A percentile compares a stretch with the other conserved stretches of the same genome.
These are phyloP conservation scores for Marronus borbonicus DNA, from an alignment of 2,888 invertebrate genomes.

Conservation along the genomic window DNA sequence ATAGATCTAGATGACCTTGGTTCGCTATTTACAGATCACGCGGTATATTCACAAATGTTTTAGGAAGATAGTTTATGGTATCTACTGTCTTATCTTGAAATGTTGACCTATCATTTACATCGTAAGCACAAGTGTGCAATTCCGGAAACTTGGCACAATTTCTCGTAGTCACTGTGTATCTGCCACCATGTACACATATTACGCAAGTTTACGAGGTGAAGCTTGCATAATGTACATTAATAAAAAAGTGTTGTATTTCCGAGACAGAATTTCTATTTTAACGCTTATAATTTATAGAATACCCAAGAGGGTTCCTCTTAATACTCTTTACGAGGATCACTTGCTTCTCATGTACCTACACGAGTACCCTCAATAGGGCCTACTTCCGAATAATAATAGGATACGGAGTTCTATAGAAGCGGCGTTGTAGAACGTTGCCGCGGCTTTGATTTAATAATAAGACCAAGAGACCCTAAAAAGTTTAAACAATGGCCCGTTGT, in stretches of 20 bases:
- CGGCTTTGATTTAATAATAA: slow-evolving; percentile 33
- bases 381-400: slow-evolving; percentile 33
- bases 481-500: slow-evolving; percentile 39
- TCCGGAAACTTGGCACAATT: too few relatives aligned
- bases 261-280: neutral
- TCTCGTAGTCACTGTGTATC: neutral
- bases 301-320: neutral
- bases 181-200: neutral
- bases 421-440: slow-evolving; percentile 12
- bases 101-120: too few relatives aligned
- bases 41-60: too few relatives aligned
- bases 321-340: slow-evolving; percentile 24
- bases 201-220: neutral
- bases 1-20: too few relatives aligned
- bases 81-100: too few relatives aligned
- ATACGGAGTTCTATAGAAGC: slow-evolving; percentile 14
- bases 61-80: too few relatives aligned
- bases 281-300: neutral
- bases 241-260: neutral
- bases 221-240: neutral
- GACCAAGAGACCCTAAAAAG: slow-evolving; percentile 20
- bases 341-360: slow-evolving; percentile 12
- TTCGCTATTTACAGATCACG: too few relatives aligned
- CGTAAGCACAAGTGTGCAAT: too few relatives aligned
- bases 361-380: slow-evolving; percentile 12